These are phyloP conservation scores for Erythrolamprus reginae DNA, from an alignment of 2,113 vertebrate genomes.

Conservation along the genomic window DNA sequence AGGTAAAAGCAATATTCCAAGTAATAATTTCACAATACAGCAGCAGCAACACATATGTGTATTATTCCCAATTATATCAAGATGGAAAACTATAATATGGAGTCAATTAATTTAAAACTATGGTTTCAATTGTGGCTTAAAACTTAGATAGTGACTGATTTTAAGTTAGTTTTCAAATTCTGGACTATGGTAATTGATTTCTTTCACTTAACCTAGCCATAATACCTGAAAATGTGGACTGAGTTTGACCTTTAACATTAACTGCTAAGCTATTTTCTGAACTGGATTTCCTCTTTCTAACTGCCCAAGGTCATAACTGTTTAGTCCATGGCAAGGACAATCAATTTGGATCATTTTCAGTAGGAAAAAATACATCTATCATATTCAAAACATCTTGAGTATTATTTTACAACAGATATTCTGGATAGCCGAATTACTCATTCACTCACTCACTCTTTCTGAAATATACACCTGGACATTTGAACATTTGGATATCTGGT, in stretches of 20 bases:
- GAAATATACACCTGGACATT: rapidly evolving
- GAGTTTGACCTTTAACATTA: neutral
- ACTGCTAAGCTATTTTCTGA: neutral
- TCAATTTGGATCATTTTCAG: neutral
- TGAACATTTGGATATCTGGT: neutral
- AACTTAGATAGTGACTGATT: neutral
- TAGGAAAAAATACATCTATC: neutral
- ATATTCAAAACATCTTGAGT: neutral
- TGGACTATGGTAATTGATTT: neutral
- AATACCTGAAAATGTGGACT: neutral
- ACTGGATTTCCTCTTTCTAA: neutral
- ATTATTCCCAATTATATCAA: neutral
- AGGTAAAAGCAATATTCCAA: neutral
- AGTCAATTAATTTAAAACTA: neutral
- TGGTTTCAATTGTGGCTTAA: neutral
- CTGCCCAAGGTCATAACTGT: neutral
- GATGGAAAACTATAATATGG: neutral
- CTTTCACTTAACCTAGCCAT: neutral
- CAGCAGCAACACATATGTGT: neutral
- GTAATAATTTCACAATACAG: neutral
- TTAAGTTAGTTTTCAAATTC: neutral
- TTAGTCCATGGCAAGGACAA: neutral
- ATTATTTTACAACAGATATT: neutral
- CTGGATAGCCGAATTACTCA: no score
- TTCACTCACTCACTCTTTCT: no score